Evolutionary conservation across 2,888 invertebrate genomes (phyloP).

Genomic region (Athalia rosae): DNA sequence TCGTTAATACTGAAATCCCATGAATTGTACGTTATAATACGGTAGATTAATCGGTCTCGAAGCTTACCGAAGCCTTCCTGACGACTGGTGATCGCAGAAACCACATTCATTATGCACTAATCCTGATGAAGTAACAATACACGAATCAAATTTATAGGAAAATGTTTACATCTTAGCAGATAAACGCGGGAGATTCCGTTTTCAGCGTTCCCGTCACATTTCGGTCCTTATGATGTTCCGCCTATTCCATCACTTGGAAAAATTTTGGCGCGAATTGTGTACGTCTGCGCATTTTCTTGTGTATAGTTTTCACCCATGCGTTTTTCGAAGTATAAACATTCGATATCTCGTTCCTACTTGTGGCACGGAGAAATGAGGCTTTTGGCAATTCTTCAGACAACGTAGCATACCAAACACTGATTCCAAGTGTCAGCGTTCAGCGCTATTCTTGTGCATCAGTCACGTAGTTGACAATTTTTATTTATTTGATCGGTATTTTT

Average conservation of each 20-base stretch:
- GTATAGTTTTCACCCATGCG: background rate
- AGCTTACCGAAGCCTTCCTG: conserved; percentile 65
- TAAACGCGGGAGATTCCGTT: conserved; percentile 48
- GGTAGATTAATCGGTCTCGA: background rate
- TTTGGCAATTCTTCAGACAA: no score
- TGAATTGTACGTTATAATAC: background rate
- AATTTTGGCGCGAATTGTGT: conserved; percentile 48
- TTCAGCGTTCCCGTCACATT: conserved; percentile 4
- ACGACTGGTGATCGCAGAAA: conserved; percentile 61
- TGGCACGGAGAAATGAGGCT: no score
- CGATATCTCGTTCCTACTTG: no score
- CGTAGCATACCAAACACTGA: no score
- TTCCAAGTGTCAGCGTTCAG: no score
- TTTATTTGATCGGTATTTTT: background rate
- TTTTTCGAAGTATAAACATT: background rate
- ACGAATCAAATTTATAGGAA: conserved; percentile 1
- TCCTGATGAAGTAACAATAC: background rate
- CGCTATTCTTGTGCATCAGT: no score
- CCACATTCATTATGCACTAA: conserved; percentile 62
- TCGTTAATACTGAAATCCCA: background rate
- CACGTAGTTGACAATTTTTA: no score
- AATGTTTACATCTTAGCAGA: conserved; percentile 34
- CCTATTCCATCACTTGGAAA: background rate
- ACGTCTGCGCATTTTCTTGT: background rate
- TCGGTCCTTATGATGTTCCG: background rate